Percentiles rank a stretch among this genome's conserved stretches.
Evolutionary conservation across 2,888 invertebrate species (phyloP).

Genomic region (Notocelia uddmanniana): DNA sequence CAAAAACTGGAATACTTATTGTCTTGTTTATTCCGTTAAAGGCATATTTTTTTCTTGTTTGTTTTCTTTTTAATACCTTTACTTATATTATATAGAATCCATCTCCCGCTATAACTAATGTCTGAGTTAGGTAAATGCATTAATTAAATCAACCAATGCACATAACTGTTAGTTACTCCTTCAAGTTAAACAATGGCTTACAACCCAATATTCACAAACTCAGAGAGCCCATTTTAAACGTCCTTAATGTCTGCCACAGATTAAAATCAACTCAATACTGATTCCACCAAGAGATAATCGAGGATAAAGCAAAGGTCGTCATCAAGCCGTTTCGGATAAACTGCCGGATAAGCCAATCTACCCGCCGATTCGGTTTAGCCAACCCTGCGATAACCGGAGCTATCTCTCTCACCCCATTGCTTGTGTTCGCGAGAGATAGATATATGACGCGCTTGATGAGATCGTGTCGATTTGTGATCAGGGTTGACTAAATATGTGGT

Average conservation of each 20-base stretch:
- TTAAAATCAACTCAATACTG: constrained; percentile 50
- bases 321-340: constrained; percentile 52
- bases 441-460: constrained; percentile 15
- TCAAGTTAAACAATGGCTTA: constrained; percentile 9
- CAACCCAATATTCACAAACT: constrained; percentile 9
- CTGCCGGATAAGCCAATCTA: constrained; percentile 45
- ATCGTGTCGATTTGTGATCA: constrained; percentile 25
- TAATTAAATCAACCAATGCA: too few species aligned
- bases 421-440: constrained; percentile 23
- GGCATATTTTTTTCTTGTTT: too few species aligned
- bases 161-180: background rate
- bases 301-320: constrained; percentile 52
- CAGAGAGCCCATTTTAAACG: constrained; percentile 14
- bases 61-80: too few species aligned
- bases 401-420: constrained; percentile 17
- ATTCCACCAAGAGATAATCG: constrained; percentile 53
- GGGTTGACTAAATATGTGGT: constrained; percentile 34
- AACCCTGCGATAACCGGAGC: constrained; percentile 27
- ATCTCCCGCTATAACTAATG: too few species aligned
- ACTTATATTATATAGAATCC: too few species aligned
- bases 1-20: too few species aligned
- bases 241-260: constrained; percentile 43
- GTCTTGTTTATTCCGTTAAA: too few species aligned
- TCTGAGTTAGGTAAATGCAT: too few species aligned
- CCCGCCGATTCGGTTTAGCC: constrained; percentile 34